Base-by-base conservation (phyloP, 2,113 vertebrate species). In the Sorex araneus region DNA sequence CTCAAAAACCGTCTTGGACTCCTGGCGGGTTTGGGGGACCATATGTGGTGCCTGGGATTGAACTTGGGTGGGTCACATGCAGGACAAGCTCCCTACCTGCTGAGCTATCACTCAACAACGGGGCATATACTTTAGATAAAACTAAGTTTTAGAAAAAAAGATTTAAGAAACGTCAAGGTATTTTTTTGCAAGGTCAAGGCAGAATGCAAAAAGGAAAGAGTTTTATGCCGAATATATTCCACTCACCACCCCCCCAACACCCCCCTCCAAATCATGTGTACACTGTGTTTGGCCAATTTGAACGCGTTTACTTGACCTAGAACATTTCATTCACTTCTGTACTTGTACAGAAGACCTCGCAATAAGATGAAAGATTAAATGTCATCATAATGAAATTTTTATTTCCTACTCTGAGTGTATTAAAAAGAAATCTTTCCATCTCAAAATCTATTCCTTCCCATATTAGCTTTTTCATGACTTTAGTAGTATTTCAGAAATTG, bases 401-500 rank as follows among this genome's bases (percentile, higher is more conserved):
- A 71, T 78, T 86, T 85, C 47, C 43, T 71, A 40, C 21, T 82
- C 11, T 54, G 9, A 36, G 12, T 79, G 34, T 88, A 90, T 89
- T 90, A 16, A 40, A 87, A 87, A 89, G 23, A 89, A 82, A 89
- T 93, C 7, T 71, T 69, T 60, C 54, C 45, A 43, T 87, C 43
- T 87, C 79, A 36, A 94, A 89, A 94, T 89, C 47, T 23, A 71
- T 91, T 82, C 15, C 69, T 84, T 89, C 28, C 23, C 60, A 63
- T 81, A 87, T 91, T 69, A 16, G 19, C 78, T 85, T 64, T 89
- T 91, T 91, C 78, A 91, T 75, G 60, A 28, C 74, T 71, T 89
- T 80, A 74, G 27, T 69, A 90, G 28, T 50, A 78, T 70, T 54
- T 93, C 81, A 89, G 67, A 84, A 82, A 91, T 6, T 77, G 75